These are phyloP conservation scores for Cheilosia vernalis DNA, from an alignment of 2,888 invertebrate genomes.

Conservation along the genomic window DNA sequence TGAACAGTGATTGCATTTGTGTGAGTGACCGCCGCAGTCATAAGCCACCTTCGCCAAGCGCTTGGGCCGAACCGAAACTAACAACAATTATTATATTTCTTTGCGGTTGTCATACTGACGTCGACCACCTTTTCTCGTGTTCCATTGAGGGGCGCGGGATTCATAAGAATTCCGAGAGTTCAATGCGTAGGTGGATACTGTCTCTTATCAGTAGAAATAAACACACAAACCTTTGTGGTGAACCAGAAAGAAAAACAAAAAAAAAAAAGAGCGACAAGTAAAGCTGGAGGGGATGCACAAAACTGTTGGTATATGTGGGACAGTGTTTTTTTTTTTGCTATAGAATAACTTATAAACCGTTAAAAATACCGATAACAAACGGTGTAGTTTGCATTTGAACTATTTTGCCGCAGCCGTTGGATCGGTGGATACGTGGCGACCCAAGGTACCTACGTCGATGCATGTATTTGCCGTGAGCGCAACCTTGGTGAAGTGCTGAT, in stretches of 20 bases:
- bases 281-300: slow-evolving; percentile 43
- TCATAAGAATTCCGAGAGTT: slow-evolving; percentile 60
- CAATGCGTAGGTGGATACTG: slow-evolving; percentile 70
- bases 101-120: slow-evolving; percentile 8
- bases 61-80: slow-evolving; percentile 60
- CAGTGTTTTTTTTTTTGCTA: slow-evolving; percentile 44
- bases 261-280: slow-evolving; percentile 51
- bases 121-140: slow-evolving; percentile 33
- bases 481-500: slow-evolving; percentile 69
- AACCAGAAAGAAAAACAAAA: slow-evolving; percentile 44
- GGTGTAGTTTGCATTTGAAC: slow-evolving; percentile 48
- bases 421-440: slow-evolving; percentile 45
- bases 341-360: slow-evolving; percentile 69
- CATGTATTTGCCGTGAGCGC: slow-evolving; percentile 50
- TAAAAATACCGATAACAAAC: slow-evolving; percentile 65
- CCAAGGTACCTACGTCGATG: slow-evolving; percentile 28
- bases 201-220: slow-evolving; percentile 65
- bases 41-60: slow-evolving; percentile 13
- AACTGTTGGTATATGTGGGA: slow-evolving; percentile 53
- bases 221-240: slow-evolving; percentile 52
- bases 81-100: slow-evolving; percentile 43
- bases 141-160: slow-evolving; percentile 29
- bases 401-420: slow-evolving; percentile 35
- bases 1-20: slow-evolving; percentile 74
- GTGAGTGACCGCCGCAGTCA: slow-evolving; percentile 34